These are phyloP conservation scores for Drepana falcataria DNA, from an alignment of 2,888 invertebrate genomes.

Conservation along the genomic window DNA sequence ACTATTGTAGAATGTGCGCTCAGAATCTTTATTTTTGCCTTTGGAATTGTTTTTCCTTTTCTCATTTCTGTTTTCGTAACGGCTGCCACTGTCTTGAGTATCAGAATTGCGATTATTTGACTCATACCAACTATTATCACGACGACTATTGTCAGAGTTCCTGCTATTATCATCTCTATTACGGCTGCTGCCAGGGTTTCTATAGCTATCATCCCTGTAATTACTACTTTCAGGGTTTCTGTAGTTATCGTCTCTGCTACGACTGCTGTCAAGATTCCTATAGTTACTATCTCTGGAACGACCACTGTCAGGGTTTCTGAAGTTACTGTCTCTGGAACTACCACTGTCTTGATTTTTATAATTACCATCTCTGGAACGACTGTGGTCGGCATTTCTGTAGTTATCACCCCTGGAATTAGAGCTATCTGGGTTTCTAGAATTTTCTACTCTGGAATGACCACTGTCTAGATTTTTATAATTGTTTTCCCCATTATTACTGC, in stretches of 20 bases:
- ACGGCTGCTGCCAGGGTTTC: constrained; percentile 24
- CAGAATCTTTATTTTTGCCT: constrained; percentile 52
- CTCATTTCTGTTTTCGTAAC: constrained; percentile 22
- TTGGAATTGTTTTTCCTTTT: constrained; percentile 44
- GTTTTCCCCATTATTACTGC: too few species aligned
- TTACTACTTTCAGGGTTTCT: constrained; percentile 18
- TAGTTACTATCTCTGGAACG: constrained; percentile 7
- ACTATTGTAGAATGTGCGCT: constrained; percentile 66
- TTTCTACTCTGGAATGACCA: neutral
- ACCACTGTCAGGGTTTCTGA: constrained; percentile 21
- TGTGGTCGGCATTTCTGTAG: neutral
- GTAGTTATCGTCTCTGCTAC: constrained; percentile 22
- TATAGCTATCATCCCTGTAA: constrained; percentile 9
- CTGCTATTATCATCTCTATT: constrained; percentile 10
- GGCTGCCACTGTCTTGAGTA: constrained; percentile 17
- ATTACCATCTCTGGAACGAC: neutral
- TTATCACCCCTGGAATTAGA: neutral
- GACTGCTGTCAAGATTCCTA: neutral
- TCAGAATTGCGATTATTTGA: constrained; percentile 14
- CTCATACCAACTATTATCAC: constrained; percentile 23
- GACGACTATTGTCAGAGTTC: constrained; percentile 22
- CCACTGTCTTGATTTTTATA: constrained; percentile 14
- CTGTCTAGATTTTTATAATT: neutral
- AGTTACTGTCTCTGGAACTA: constrained; percentile 28
- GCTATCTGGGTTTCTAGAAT: neutral